Base-by-base conservation (phyloP, 2,888 invertebrate genomes). In the Cephalotes varians region DNA sequence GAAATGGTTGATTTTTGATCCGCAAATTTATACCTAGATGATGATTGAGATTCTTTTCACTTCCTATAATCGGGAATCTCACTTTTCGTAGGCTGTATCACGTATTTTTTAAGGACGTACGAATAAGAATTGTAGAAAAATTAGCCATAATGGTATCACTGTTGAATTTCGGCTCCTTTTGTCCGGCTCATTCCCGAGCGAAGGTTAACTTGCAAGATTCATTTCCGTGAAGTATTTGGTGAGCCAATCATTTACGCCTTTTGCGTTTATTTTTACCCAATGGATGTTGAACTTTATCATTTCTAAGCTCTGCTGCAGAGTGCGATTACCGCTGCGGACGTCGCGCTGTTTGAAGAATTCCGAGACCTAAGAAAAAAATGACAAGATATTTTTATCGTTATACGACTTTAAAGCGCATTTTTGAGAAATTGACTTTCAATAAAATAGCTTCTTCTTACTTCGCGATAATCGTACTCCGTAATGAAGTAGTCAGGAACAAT, bases 201-300 rank as follows among this genome's bases (percentile, higher is more conserved):
- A 81, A 77, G 84, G 90, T 90, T 90, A 90, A 90, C 90, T 89
- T 62, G 83, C 60, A 47, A 72, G 56, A 74, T 88, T 76, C 84
- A 82, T 90, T 91, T 80, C 25, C 31, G 31, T 15, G n/a, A 91
- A 92, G 86, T 94, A 94, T 65, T 94, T 93, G 69, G 91, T 91
- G 18, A 96, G 94, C 96, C 96, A 96, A 69, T 94, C 91, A 81
- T 95, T 95, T 44, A 96, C 95, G 47, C 94, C 93, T 0, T 95
- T 95, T 54, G 96, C 95, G 88, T 96, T 96, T 47, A 95, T 93
- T 56, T 95, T 93, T 60, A 98, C 97, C 98, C 98, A 98, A 85
- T 97, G 96, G 1, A 98, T 97, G 95, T 98, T 98, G 28, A 97
- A 95, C 15, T 97, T 96, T 34, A 98, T 97, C 1, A 96, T 97